Evolutionary conservation across 2,888 invertebrate genomes (phyloP).

Genomic region (Sphinx pinastri): DNA sequence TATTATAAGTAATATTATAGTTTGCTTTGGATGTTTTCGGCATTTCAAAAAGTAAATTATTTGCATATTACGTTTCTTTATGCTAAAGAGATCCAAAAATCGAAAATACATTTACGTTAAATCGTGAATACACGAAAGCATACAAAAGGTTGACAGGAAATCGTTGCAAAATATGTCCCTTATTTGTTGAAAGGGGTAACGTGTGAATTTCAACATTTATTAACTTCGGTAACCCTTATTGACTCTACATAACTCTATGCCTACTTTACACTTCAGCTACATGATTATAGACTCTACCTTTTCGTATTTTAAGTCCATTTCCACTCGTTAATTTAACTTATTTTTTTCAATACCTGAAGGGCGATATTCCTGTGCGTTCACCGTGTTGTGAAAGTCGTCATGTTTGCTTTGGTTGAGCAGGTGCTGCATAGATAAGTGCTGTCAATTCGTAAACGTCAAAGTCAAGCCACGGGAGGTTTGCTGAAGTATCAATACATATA

Average conservation of each 20-base stretch:
- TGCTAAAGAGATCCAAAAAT: too few species aligned
- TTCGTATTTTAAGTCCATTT: neutral
- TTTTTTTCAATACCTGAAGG: slow-evolving; percentile 27
- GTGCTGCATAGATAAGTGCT: slow-evolving; percentile 59
- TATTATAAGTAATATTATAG: too few species aligned
- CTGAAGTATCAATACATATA: too few species aligned
- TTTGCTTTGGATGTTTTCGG: too few species aligned
- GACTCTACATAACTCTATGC: neutral
- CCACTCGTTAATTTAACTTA: neutral
- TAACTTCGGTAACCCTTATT: slow-evolving; percentile 15
- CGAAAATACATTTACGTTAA: slow-evolving; percentile 42
- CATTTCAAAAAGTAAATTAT: too few species aligned
- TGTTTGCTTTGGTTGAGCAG: slow-evolving; percentile 44
- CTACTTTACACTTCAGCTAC: neutral
- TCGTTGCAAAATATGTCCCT: slow-evolving; percentile 47
- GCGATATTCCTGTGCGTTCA: slow-evolving; percentile 38
- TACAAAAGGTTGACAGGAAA: slow-evolving; percentile 47
- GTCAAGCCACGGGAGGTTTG: slow-evolving; percentile 31
- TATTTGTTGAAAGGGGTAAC: slow-evolving; percentile 36
- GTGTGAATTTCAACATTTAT: slow-evolving; percentile 13
- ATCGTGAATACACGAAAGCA: slow-evolving; percentile 50
- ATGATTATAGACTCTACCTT: slow-evolving; percentile 2
- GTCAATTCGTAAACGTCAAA: slow-evolving; percentile 70
- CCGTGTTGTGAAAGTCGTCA: slow-evolving; percentile 27
- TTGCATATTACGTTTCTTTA: too few species aligned